Evolutionary conservation across 2,113 vertebrate genomes (phyloP).

Genomic region (Istiophorus platypterus): DNA sequence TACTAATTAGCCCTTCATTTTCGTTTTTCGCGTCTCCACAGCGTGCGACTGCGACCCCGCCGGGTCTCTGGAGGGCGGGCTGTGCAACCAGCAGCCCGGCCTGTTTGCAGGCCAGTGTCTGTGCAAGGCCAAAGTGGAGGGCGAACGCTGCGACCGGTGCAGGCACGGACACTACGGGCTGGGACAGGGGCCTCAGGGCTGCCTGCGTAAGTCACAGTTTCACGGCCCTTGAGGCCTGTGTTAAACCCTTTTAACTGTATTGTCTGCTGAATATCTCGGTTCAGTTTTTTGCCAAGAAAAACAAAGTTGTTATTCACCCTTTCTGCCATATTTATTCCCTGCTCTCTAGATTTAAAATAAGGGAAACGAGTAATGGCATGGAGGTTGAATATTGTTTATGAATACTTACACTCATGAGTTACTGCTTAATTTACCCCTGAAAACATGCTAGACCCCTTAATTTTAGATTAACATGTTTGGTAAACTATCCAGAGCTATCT

Average conservation of each 20-base stretch:
- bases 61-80: constrained; percentile 91
- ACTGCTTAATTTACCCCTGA: neutral
- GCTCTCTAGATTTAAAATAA: neutral
- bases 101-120: constrained; percentile 96
- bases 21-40: constrained; percentile 62
- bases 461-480: too few relatives aligned
- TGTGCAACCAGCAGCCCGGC: constrained; percentile 88
- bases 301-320: too few relatives aligned
- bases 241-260: neutral
- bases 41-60: constrained; percentile 92
- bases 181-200: constrained; percentile 89
- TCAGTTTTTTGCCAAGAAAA: neutral
- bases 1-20: too few relatives aligned
- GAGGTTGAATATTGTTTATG: too few relatives aligned
- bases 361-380: too few relatives aligned
- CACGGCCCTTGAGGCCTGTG: neutral
- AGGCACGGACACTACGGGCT: constrained; percentile 93
- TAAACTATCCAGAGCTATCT: too few relatives aligned
- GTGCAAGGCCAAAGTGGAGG: constrained; percentile 93
- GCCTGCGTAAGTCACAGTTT: constrained; percentile 87
- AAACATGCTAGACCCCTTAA: neutral
- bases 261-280: too few relatives aligned
- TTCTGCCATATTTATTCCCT: neutral
- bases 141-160: constrained; percentile 93
- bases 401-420: neutral